Evolutionary conservation across 2,888 invertebrate genomes (phyloP).

Genomic region (Phortica magna): DNA sequence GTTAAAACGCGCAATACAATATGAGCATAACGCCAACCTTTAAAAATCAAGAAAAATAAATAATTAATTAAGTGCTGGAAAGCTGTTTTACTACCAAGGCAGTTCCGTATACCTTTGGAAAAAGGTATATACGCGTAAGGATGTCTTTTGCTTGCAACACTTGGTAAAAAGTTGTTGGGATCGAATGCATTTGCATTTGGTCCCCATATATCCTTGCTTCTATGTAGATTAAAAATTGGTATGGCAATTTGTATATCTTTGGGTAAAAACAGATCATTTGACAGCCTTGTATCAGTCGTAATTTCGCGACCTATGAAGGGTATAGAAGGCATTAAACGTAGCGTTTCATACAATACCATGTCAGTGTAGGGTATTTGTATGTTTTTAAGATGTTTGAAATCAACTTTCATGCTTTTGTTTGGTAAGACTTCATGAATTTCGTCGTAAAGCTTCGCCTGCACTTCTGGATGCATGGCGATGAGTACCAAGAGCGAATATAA

Average conservation of each 20-base stretch:
- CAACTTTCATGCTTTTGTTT: conserved; percentile 37
- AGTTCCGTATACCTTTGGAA: conserved; percentile 61
- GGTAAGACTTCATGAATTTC: conserved; percentile 52
- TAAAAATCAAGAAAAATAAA: conserved; percentile 18
- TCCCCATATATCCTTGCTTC: conserved; percentile 61
- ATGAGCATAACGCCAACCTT: conserved; percentile 62
- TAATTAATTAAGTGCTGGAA: neutral
- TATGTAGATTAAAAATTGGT: conserved; percentile 62
- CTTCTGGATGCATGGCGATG: conserved; percentile 61
- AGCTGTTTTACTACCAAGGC: conserved; percentile 50
- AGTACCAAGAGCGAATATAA: conserved; percentile 53
- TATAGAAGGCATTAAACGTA: conserved; percentile 58
- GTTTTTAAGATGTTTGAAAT: conserved; percentile 49
- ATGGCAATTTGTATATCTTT: conserved; percentile 56
- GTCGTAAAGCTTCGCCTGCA: conserved; percentile 58
- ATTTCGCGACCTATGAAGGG: conserved; percentile 54
- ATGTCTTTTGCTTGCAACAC: conserved; percentile 56
- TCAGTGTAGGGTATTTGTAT: conserved; percentile 55
- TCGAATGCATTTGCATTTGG: conserved; percentile 57
- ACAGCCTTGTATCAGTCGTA: conserved; percentile 38
- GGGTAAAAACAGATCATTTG: conserved; percentile 46
- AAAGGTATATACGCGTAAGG: conserved; percentile 65
- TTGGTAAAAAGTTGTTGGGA: conserved; percentile 64
- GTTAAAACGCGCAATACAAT: conserved; percentile 58
- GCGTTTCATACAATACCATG: conserved; percentile 59